These are phyloP conservation scores for Euwallacea similis DNA, from an alignment of 1,140 invertebrate genomes.

Conservation along the genomic window DNA sequence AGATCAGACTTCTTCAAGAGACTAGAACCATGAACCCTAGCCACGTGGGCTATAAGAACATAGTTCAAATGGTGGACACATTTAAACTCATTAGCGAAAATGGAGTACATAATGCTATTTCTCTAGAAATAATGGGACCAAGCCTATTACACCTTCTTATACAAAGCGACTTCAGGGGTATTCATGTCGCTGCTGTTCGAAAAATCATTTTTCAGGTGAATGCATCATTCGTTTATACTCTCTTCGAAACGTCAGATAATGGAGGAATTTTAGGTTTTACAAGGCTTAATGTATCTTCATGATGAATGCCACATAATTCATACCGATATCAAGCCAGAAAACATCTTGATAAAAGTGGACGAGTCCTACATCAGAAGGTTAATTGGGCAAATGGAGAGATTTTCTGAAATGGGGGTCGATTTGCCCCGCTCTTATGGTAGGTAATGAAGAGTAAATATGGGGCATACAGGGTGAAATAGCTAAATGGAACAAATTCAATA, in stretches of 20 bases:
- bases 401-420: slow-evolving; percentile 70
- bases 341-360: slow-evolving; percentile 92
- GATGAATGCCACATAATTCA: slow-evolving; percentile 98
- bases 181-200: slow-evolving; percentile 92
- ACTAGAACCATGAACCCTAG: slow-evolving; percentile 85
- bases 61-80: slow-evolving; percentile 95
- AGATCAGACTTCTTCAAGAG: slow-evolving; percentile 94
- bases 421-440: slow-evolving; percentile 85
- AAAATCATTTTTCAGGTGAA: slow-evolving; percentile 90
- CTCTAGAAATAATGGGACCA: slow-evolving; percentile 97
- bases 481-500: no score
- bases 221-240: not conserved
- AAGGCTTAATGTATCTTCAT: slow-evolving; percentile 95
- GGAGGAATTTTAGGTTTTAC: slow-evolving; percentile 65
- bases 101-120: slow-evolving; percentile 95
- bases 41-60: slow-evolving; percentile 89
- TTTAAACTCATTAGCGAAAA: slow-evolving; percentile 97
- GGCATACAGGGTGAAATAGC: no score
- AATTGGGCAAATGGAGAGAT: slow-evolving; percentile 60
- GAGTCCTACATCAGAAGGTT: slow-evolving; percentile 82
- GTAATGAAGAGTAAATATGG: not conserved
- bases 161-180: slow-evolving; percentile 95
- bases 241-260: slow-evolving; percentile 4
- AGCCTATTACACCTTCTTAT: slow-evolving; percentile 97
- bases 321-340: slow-evolving; percentile 99